Percentiles rank a stretch among this genome's conserved stretches.
phyloP scores from a whole-genome alignment of 2,888 invertebrate genomes.

The Achlya flavicornis region DNA sequence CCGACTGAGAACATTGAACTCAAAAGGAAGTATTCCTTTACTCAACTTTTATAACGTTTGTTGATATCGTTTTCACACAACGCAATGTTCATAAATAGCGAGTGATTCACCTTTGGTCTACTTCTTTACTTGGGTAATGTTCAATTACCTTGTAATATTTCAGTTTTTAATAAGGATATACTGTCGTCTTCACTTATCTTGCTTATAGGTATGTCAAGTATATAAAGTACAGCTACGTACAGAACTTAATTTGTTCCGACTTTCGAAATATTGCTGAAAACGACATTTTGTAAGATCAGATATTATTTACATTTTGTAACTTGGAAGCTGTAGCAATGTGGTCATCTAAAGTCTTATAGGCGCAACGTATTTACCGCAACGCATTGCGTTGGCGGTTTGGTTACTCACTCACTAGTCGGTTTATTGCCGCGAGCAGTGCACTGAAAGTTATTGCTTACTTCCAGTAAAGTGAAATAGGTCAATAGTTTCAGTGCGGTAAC shows the following conservation, averaged over 20 bases:
- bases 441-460: conserved; percentile 82
- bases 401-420: conserved; percentile 67
- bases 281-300: no score
- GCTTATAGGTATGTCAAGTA: no score
- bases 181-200: no score
- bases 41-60: conserved; percentile 62
- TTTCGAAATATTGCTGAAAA: no score
- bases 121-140: neutral
- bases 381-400: conserved; percentile 49
- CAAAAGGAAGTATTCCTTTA: conserved; percentile 76
- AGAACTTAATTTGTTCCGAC: no score
- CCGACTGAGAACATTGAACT: conserved; percentile 75
- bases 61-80: conserved; percentile 47
- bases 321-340: neutral
- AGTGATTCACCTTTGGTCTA: conserved; percentile 18
- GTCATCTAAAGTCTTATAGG: conserved; percentile 3
- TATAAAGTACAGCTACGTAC: no score
- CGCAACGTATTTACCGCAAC: conserved; percentile 29
- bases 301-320: no score
- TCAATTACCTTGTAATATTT: neutral
- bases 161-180: neutral
- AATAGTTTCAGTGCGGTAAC: conserved; percentile 83
- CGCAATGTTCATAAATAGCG: conserved; percentile 41
- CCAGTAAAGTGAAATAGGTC: conserved; percentile 83
- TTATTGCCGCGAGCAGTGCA: conserved; percentile 73